Evolutionary conservation across 2,113 vertebrate genomes (phyloP), one percentile per base, ranked within the genome.

Genomic region (Nymphicus hollandicus): DNA sequence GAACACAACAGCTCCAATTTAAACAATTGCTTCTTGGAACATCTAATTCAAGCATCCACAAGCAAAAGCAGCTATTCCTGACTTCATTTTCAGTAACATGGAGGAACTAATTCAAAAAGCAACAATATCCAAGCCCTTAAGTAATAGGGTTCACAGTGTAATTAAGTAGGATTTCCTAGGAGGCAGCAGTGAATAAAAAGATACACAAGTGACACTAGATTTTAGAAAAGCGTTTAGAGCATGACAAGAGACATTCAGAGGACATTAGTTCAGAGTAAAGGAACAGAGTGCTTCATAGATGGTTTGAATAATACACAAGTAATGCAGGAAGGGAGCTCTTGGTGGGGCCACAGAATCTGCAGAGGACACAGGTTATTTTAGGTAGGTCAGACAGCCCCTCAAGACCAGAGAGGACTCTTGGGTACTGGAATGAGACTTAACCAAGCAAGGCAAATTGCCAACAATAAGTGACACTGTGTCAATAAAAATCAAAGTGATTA

Each of bases 21-120:
- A 77, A 94, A 71, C 88, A 84, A 89, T 58, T 86, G 60, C 44
- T 94, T 78, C 77, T 88, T 89, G 64, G 61, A 94, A 93, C 73
- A 86, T 61, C n/a, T 90, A 88, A 92, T 96, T 93, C 4, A 2
- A 81, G 76, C 22, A 19, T 20, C 50, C 87, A 93, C 60, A 81
- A 93, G 64, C 33, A 81, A 93, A 70, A 94, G 58, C 73, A 89
- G 74, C 65, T 86, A 86, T 39, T 95, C 86, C 74, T 53, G 64
- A 69, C 80, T 95, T 90, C 72, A 56, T 94, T 91, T 93, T 92
- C 86, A 85, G 86, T 61, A 82, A 86, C 81, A 50, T 1, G 1
- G 39, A 91, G 83, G 56, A 91, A 56, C 81, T 91, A 88, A 94
- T 91, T 92, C 84, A 92, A 74, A 47, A 86, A 95, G 81, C 39